Conservation (phyloP, 2,797 vertebrate species). For the Coreius guichenoti region DNA sequence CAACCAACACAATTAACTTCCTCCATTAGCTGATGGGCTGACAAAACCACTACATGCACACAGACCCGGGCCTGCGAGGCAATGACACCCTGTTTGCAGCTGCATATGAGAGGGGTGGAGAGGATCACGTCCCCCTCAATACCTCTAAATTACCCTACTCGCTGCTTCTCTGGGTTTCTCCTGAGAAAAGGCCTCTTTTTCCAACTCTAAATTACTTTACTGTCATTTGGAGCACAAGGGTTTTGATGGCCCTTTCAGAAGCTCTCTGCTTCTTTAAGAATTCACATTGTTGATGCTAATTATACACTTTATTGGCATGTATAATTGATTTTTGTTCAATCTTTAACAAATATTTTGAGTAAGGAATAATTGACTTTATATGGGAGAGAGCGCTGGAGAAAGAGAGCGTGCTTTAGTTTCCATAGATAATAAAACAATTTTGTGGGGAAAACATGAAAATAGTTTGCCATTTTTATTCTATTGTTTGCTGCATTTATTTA, state of each 20-base stretch:
- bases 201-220: conserved; percentile 33
- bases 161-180: conserved; percentile 41
- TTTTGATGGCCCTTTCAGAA: conserved; percentile 47
- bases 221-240: conserved; percentile 41
- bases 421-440: too few species aligned
- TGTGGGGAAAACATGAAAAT: neutral
- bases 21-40: conserved; percentile 87
- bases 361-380: neutral
- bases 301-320: conserved; percentile 3
- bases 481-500: too few species aligned
- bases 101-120: conserved; percentile 81
- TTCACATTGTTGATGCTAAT: neutral
- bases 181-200: conserved; percentile 39
- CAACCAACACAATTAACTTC: conserved; percentile 94
- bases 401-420: too few species aligned
- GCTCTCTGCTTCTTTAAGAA: conserved; percentile 5
- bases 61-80: conserved; percentile 66
- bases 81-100: conserved; percentile 79
- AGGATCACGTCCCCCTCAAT: conserved; percentile 68
- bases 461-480: too few species aligned
- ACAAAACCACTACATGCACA: conserved; percentile 84
- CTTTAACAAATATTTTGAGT: neutral
- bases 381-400: too few species aligned
- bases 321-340: conserved; percentile 21
- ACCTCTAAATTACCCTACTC: conserved; percentile 58